Conservation (phyloP, 2,113 vertebrate species). For the Pluvianellus socialis region DNA sequence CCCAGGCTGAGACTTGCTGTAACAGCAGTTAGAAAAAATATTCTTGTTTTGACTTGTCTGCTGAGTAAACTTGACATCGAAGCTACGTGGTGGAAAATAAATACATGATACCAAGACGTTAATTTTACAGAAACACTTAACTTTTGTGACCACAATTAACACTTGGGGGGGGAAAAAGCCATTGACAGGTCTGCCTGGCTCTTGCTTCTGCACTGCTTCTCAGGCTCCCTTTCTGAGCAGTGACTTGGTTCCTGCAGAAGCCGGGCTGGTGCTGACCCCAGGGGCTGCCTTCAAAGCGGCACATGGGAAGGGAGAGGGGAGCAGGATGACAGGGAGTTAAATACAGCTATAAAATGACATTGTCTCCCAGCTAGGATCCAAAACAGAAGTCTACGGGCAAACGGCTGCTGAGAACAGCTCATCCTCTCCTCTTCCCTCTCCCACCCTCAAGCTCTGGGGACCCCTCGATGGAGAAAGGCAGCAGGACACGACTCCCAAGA, state of each 20-base stretch:
- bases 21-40: background rate
- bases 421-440: background rate
- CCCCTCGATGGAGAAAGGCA: rapidly evolving
- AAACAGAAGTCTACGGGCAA: background rate
- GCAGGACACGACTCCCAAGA: background rate
- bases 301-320: background rate
- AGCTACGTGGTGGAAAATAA: slow-evolving; percentile 37
- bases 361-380: background rate
- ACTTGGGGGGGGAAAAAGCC: background rate
- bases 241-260: background rate
- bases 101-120: slow-evolving; percentile 37
- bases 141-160: slow-evolving; percentile 62
- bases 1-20: slow-evolving; percentile 25
- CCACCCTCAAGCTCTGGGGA: background rate
- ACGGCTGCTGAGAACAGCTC: background rate
- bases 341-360: background rate
- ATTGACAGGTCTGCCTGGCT: slow-evolving; percentile 36
- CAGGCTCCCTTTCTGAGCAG: background rate
- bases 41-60: slow-evolving; percentile 60
- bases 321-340: slow-evolving; percentile 12
- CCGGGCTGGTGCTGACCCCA: background rate
- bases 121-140: slow-evolving; percentile 69
- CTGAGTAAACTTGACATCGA: slow-evolving; percentile 37
- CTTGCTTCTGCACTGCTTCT: background rate
- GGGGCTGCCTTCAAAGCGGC: slow-evolving; percentile 37